These are phyloP conservation scores for Coracias cyanogaster DNA, from an alignment of 2,797 vertebrate species.

Conservation along the genomic window DNA sequence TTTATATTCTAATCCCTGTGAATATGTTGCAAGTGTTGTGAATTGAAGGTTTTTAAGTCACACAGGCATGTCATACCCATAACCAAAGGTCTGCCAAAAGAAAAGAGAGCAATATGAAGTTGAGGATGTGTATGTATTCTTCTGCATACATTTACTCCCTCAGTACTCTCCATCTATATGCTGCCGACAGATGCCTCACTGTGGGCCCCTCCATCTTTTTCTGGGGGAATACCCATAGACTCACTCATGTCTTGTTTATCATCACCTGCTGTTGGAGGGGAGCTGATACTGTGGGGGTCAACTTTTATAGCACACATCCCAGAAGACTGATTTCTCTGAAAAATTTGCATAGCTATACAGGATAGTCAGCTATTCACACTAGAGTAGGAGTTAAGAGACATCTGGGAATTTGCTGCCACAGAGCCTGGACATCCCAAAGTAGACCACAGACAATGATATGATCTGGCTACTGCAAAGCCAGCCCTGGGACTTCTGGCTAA, in stretches of 20 bases:
- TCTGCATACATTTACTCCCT: not conserved
- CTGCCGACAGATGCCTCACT: not conserved
- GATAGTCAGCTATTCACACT: not conserved
- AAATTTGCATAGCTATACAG: not conserved
- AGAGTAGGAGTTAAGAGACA: not conserved
- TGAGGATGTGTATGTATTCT: not conserved
- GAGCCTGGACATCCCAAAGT: not conserved
- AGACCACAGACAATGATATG: not conserved
- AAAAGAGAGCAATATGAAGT: not conserved
- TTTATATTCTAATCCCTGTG: not conserved
- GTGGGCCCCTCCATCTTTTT: not conserved
- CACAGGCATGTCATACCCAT: not conserved
- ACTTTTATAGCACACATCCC: not conserved
- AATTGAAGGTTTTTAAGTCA: not conserved
- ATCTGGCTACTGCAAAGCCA: not conserved
- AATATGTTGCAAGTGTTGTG: not conserved
- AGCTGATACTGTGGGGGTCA: not conserved
- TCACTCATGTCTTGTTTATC: not conserved
- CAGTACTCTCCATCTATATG: not conserved
- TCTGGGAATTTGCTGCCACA: not conserved
- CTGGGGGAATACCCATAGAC: not conserved
- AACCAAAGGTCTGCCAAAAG: not conserved
- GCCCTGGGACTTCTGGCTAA: not conserved
- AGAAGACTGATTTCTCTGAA: not conserved
- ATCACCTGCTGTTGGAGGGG: not conserved